Base-by-base conservation (phyloP, 2,797 vertebrate species). In the Enteromius paludinosus region DNA sequence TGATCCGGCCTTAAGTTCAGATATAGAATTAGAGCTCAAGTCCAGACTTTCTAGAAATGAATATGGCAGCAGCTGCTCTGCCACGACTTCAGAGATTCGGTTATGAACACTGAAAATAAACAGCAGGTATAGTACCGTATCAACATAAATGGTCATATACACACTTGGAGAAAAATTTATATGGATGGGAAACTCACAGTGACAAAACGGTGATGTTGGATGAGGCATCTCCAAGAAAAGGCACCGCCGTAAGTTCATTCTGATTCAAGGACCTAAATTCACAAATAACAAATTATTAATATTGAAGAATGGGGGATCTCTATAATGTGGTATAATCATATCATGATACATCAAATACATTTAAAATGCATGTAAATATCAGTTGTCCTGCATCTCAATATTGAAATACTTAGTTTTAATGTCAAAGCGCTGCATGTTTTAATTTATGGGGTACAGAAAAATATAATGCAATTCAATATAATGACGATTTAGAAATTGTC, bases 21-120 rank as follows among this genome's bases (percentile, higher is more conserved):
- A 95, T 88, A 99, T 96, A 0, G 95, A 93, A 88, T 99, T 99
- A 76, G 97, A 98, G 81, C 97, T 97, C 72, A 99, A 94, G 88
- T 99, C 98, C 80, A 99, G 94, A 28, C 90, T 95, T 92, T 99
- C 97, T 83, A 99, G 87, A 17, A 95, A 96, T 85, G 93, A 83
- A 62, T 96, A 99, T 14, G 96, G 94, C 86, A 96, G 95, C 56
- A 99, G 94, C 5, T 95, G 95, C 87, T 96, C 94, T 83, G 95
- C 91, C 65, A 87, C 92, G 82, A 99, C 91, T 91, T 98, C 96
- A 52, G 95, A 90, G 79, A 99, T 96, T 83, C 93, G 91, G 91
- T 99, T 99, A 92, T 98, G 97, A 45, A 97, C 94, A 90, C 98
- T 99, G 90, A 20, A 86, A 7, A 83, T 1, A 71, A 25, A 81